These are phyloP conservation scores for Hemithea aestivaria DNA, from an alignment of 2,888 invertebrate species.

Conservation along the genomic window DNA sequence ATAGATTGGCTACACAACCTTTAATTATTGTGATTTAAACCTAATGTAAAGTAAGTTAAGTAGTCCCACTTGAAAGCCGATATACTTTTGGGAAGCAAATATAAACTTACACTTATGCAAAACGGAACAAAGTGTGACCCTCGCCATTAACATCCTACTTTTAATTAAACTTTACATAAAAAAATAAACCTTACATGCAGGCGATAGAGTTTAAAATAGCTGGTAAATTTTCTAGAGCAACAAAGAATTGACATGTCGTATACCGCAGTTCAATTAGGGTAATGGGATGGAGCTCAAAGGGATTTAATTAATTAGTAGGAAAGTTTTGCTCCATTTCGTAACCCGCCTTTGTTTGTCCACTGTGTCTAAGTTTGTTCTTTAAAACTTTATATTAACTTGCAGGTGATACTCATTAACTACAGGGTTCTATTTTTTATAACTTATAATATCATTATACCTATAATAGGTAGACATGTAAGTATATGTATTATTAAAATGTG, in stretches of 20 bases:
- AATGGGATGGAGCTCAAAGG: conserved; percentile 76
- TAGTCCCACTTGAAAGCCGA: conserved; percentile 4
- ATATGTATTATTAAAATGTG: no score
- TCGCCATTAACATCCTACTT: conserved; percentile 53
- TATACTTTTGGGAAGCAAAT: conserved; percentile 11
- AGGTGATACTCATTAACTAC: no score
- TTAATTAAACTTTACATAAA: neutral
- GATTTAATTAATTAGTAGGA: conserved; percentile 79
- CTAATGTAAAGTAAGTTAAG: no score
- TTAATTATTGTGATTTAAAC: no score
- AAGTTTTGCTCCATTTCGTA: conserved; percentile 70
- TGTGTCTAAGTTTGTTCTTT: conserved; percentile 45
- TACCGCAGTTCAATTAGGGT: conserved; percentile 78
- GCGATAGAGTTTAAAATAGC: conserved; percentile 29
- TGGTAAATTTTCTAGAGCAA: conserved; percentile 31
- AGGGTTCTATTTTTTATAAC: no score
- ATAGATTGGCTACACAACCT: no score
- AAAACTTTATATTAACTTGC: no score
- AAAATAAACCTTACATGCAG: conserved; percentile 24
- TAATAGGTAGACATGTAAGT: no score
- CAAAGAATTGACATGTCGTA: conserved; percentile 74
- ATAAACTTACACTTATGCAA: conserved; percentile 59
- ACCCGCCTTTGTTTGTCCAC: conserved; percentile 65
- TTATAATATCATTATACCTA: no score
- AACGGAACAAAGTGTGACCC: conserved; percentile 63